Evolutionary conservation across 2,888 invertebrate species (phyloP), one percentile per base, ranked within the genome.

Genomic region (Nomada goodeniana): DNA sequence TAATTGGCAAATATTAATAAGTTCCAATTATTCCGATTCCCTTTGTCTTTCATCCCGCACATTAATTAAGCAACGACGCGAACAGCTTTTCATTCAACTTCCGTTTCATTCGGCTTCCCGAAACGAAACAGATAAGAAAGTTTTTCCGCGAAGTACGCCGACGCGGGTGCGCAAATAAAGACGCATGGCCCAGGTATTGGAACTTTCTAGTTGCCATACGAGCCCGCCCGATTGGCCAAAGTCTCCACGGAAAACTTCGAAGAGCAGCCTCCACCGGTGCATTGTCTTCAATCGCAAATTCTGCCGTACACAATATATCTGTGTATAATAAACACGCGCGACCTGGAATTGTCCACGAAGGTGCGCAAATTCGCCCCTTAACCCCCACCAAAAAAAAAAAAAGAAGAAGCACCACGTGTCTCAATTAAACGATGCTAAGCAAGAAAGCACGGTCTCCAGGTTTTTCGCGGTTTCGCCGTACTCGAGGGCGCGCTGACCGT

Each of bases 401-500:
- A 47, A 13, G 1, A 47, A 47, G 47, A 47, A 47, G 13, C 13
- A 10, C 47, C 0, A 13, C 15, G 47, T 15, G 47, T 26, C 26
- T 23, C 50, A 60, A 44, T 83, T 76, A 76, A 64, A 47, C 1
- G 60, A 57, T 47, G 55, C n/a, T 26, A 50, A 82, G 76, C 0
- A 36, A 36, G 36, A 7, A 59, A 72, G 75, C 26, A 70, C 75
- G 75, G 71, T 80, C 79, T 83, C 44, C 44, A 26, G 36, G 61
- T 7, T 20, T 60, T 18, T 20, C 59, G 63, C 55, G 23, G 59
- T 47, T 63, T 59, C 57, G 44, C 55, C 53, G 77, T 76, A 76
- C 80, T 87, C 75, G 36, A 61, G 61, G 71, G 70, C 72, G 83
- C 83, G 50, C 70, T 86, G 87, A 67, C 83, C 84, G 77, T 61